Evolutionary conservation across 2,113 vertebrate genomes (phyloP).

Genomic region (Mus musculus): GRCm39 chr6:25918001-25918500

Average conservation of each 20-base stretch:
- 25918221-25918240: conserved; percentile 51
- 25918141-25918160: conserved; percentile 59
- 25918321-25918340: conserved; percentile 64
- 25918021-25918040: conserved; percentile 25
- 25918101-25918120: conserved; percentile 63
- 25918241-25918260: conserved; percentile 59
- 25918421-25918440: not conserved
- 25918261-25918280: conserved; percentile 71
- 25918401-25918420: conserved; percentile 54
- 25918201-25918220: conserved; percentile 70
- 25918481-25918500: not conserved
- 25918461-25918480: not conserved
- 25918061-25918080: conserved; percentile 61
- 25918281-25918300: conserved; percentile 59
- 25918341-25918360: conserved; percentile 57
- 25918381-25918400: conserved; percentile 67
- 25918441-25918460: not conserved
- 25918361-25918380: conserved; percentile 62
- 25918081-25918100: conserved; percentile 65
- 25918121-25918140: conserved; percentile 41
- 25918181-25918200: conserved; percentile 76
- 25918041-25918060: conserved; percentile 21
- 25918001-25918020: conserved; percentile 32
- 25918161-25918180: conserved; percentile 64
- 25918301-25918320: conserved; percentile 69